A percentile compares a stretch with the other conserved stretches of the same genome.
phyloP scores from a whole-genome alignment of 2,888 invertebrate genomes.

The Salpingus planirostris region DNA sequence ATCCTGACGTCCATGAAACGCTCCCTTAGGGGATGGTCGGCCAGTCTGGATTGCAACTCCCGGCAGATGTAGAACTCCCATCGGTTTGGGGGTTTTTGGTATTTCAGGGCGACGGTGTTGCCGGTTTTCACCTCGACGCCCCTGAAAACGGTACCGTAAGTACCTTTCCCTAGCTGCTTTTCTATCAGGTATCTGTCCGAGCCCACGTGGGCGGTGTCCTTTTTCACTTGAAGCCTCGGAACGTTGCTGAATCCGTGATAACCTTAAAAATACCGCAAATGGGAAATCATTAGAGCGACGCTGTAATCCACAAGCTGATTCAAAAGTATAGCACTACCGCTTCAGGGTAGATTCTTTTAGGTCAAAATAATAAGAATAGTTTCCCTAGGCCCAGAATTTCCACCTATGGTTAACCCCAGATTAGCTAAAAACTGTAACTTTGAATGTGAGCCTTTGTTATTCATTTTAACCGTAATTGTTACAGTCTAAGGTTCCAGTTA shows the following conservation, averaged over 20 bases:
- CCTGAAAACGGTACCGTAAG: slow-evolving; percentile 72
- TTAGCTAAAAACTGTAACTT: too few species aligned
- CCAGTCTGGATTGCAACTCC: slow-evolving; percentile 69
- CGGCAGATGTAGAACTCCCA: slow-evolving; percentile 94
- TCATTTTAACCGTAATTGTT: too few species aligned
- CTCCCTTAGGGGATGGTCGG: slow-evolving; percentile 31
- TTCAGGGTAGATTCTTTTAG: too few species aligned
- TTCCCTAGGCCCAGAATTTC: too few species aligned
- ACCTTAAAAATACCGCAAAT: too few species aligned
- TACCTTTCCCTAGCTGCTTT: slow-evolving; percentile 72
- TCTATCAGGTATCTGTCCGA: slow-evolving; percentile 49
- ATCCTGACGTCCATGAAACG: slow-evolving; percentile 67
- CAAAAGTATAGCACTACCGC: too few species aligned
- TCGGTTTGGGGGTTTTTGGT: slow-evolving; percentile 78
- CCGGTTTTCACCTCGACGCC: slow-evolving; percentile 51
- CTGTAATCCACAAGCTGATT: too few species aligned
- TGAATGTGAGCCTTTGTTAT: too few species aligned
- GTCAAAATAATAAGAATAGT: too few species aligned
- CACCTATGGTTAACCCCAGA: too few species aligned
- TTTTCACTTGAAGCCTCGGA: slow-evolving; percentile 44
- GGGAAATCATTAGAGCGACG: too few species aligned
- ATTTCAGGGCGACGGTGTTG: slow-evolving; percentile 65
- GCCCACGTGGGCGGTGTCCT: slow-evolving; percentile 25
- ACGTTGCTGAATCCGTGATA: slow-evolving; percentile 49
- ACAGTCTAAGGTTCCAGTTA: too few species aligned